Percentiles rank a stretch among this genome's conserved stretches.
Evolutionary conservation across 2,113 vertebrate species (phyloP).

Genomic region (Phycodurus eques): DNA sequence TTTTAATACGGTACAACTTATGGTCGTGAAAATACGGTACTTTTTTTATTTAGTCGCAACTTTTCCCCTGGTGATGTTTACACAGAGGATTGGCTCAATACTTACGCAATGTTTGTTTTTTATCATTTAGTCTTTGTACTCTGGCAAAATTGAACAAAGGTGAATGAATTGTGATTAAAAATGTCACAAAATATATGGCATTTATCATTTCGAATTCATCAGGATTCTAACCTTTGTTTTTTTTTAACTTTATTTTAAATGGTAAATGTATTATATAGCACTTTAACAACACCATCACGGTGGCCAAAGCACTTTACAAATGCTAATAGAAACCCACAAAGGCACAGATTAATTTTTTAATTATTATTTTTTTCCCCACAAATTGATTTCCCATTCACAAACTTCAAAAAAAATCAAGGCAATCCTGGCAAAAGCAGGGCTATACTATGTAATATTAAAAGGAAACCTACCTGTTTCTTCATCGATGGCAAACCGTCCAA

Average conservation of each 20-base stretch:
- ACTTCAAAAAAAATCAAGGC: background rate
- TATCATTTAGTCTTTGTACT: no score
- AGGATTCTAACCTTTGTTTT: no score
- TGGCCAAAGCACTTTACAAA: no score
- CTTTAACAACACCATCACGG: no score
- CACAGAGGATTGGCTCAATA: background rate
- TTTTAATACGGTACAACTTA: no score
- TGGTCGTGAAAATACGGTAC: no score
- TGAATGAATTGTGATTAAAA: background rate
- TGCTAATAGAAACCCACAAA: no score
- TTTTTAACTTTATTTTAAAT: no score
- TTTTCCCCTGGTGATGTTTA: background rate
- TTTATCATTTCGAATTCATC: background rate
- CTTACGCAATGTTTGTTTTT: no score
- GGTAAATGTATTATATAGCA: no score
- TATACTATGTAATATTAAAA: slow-evolving; percentile 3
- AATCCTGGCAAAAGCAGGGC: background rate
- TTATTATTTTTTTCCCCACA: background rate
- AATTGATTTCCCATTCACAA: background rate
- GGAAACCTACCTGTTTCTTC: slow-evolving; percentile 89
- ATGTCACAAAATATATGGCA: background rate
- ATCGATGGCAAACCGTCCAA: slow-evolving; percentile 91
- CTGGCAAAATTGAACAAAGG: no score
- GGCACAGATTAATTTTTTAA: background rate
- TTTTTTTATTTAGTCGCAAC: background rate